Conservation (phyloP, 2,888 invertebrate species). For the Xestobium rufovillosum region DNA sequence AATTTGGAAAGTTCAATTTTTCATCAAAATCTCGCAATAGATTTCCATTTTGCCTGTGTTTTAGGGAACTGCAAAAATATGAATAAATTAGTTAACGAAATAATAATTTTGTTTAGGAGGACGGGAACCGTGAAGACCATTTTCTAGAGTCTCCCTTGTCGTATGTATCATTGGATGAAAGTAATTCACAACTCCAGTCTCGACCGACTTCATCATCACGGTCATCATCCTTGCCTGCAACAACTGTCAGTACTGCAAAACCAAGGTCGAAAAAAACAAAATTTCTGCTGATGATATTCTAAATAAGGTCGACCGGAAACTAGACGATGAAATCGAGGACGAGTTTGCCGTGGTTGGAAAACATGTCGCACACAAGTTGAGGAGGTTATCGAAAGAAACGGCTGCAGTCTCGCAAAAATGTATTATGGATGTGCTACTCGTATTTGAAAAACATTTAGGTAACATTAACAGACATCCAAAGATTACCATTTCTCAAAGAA, state of each 20-base stretch:
- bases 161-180: no score
- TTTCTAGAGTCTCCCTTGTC: no score
- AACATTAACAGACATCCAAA: constrained; percentile 6
- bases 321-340: constrained; percentile 12
- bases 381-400: constrained; percentile 11
- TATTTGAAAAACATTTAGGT: constrained; percentile 10
- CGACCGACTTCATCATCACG: constrained; percentile 10
- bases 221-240: no score
- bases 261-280: constrained; percentile 1
- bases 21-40: background rate
- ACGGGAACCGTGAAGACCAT: constrained; percentile 7
- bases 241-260: constrained; percentile 3
- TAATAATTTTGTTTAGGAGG: constrained; percentile 7
- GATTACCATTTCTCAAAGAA: constrained; percentile 6
- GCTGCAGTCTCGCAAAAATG: constrained; percentile 15
- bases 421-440: constrained; percentile 14
- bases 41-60: constrained; percentile 3
- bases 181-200: constrained; percentile 5
- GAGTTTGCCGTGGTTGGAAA: constrained; percentile 11
- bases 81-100: no score
- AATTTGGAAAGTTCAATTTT: constrained; percentile 23
- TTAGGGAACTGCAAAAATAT: no score
- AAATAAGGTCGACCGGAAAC: constrained; percentile 8
- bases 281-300: constrained; percentile 11
- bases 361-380: constrained; percentile 16